Evolutionary conservation across 2,797 vertebrate genomes (phyloP), one percentile per base, ranked within the genome.

Genomic region (Garrulus glandarius): DNA sequence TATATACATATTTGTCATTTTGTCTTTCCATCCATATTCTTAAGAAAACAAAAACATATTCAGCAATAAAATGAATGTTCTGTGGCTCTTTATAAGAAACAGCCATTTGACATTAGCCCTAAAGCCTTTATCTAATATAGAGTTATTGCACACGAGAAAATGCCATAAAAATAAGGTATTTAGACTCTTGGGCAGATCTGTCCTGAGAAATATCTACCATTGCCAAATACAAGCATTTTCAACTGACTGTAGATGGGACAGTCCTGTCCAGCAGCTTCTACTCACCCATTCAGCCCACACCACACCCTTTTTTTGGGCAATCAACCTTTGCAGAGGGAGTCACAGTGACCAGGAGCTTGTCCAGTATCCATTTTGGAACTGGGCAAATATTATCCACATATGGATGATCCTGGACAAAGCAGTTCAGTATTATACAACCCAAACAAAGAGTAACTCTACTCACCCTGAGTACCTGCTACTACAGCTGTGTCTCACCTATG

Each of bases 11-110:
- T 89, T 74, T 89, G 92, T 93, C 92, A 84, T 92, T 94, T 84
- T 92, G 89, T 77, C 57, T 96, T 87, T 68, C 80, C 59, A 86
- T 74, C 59, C 41, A 29, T 84, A 82, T 91, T 92, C 80, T 89
- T 83, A 67, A 52, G 70, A 75, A 65, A 92, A 89, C 61, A 92
- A 95, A 84, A 96, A 94, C 77, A 96, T 47, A 77, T 64, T 88
- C 7, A 27, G 85, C 84, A 92, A 91, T 93, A 94, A 96, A 92
- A 95, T 57, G 21, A 72, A 89, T 61, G 47, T 74, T 94, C 56
- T 91, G 49, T 83, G 49, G 71, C 44, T 89, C n/a, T 84, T 95
- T 52, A 74, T 70, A 92, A 72, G 77, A 89, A 94, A 85, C 72
- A 94, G 77, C 30, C 76, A 88, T 87, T 59, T 88, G 60, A 93